Evolutionary conservation across 1,140 invertebrate species (phyloP).

Genomic region (Brachionus rubens): DNA sequence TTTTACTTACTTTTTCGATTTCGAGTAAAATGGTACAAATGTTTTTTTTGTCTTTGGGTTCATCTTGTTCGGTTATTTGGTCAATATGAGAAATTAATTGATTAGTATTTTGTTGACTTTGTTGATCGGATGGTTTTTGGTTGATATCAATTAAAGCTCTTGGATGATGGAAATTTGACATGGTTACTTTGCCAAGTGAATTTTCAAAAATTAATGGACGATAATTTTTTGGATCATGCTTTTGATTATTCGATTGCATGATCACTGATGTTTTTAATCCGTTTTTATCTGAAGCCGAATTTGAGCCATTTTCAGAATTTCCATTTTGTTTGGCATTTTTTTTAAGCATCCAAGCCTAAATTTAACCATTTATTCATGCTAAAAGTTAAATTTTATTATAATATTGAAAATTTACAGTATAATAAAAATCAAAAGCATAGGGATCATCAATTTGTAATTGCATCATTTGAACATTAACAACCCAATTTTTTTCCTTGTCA

Average conservation of each 20-base stretch:
- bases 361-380: background rate
- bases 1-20: slow-evolving; percentile 68
- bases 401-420: slow-evolving; percentile 54
- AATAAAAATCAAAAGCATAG: slow-evolving; percentile 63
- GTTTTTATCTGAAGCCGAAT: background rate
- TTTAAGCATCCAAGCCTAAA: background rate
- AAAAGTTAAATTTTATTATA: background rate
- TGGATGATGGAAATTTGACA: slow-evolving; percentile 71
- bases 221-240: slow-evolving; percentile 53
- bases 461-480: slow-evolving; percentile 83
- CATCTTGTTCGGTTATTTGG: slow-evolving; percentile 49
- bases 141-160: slow-evolving; percentile 87
- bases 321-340: slow-evolving; percentile 24
- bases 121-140: slow-evolving; percentile 56
- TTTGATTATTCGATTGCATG: slow-evolving; percentile 57
- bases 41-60: slow-evolving; percentile 62
- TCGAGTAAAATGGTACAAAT: slow-evolving; percentile 72
- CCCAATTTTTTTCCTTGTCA: slow-evolving; percentile 82
- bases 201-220: slow-evolving; percentile 76
- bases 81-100: slow-evolving; percentile 50
- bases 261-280: slow-evolving; percentile 14
- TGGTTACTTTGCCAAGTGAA: slow-evolving; percentile 74
- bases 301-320: background rate
- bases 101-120: slow-evolving; percentile 45
- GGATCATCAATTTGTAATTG: slow-evolving; percentile 68